Percentiles rank a stretch among this genome's conserved stretches.
Conservation (phyloP, 1,140 invertebrate species). For the Bombus haemorrhoidalis region DNA sequence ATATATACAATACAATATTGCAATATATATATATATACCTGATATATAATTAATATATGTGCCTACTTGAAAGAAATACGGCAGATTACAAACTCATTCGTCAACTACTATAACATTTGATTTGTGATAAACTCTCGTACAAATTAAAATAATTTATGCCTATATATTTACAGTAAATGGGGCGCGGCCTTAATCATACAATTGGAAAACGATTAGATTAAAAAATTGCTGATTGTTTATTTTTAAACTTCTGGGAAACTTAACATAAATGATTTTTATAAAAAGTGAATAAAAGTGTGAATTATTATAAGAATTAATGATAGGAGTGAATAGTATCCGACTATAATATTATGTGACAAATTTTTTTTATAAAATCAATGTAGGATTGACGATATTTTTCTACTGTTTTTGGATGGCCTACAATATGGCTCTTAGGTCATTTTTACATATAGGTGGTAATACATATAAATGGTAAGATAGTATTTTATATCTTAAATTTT, state of each 20-base stretch:
- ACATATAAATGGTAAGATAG: slow-evolving; percentile 68
- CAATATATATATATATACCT: neutral
- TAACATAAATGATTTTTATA: neutral
- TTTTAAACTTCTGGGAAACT: too few relatives aligned
- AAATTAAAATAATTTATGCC: neutral
- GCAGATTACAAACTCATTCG: neutral
- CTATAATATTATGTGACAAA: neutral
- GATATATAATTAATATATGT: neutral
- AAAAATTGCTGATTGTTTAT: neutral
- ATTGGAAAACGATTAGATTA: neutral
- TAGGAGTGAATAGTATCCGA: neutral
- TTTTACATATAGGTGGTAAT: slow-evolving; percentile 64
- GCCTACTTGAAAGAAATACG: neutral
- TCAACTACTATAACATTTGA: neutral
- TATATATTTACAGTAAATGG: neutral
- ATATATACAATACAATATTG: too few relatives aligned
- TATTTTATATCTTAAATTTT: neutral
- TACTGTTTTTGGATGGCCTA: neutral
- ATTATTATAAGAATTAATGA: slow-evolving; percentile 8
- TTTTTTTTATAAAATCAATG: neutral
- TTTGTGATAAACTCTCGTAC: neutral
- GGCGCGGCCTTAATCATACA: neutral
- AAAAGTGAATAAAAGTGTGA: neutral
- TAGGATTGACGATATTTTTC: neutral
- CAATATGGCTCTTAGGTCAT: slow-evolving; percentile 67